Base-by-base conservation (phyloP, 1,140 invertebrate genomes). In the Brachystomella parvula region DNA sequence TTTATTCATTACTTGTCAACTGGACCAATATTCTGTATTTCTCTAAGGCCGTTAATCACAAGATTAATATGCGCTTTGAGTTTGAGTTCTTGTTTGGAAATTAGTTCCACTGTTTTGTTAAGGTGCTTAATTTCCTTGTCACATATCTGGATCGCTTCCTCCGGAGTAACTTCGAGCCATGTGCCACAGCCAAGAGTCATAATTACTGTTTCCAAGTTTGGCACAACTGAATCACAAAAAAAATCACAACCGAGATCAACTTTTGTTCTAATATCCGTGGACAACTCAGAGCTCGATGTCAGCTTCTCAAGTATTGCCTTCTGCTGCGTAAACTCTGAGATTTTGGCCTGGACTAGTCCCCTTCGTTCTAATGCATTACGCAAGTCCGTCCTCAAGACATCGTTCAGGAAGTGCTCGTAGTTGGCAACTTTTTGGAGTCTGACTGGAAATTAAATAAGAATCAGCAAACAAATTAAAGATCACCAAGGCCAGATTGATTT, bases 241-340 rank as follows among this genome's bases (percentile, higher is more conserved):
- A 73, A 69, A 53, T 71, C 67, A 49, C 64, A 67, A 17, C 69
- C 72, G 32, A 73, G 66, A 21, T 73, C 72, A 12, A 73, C 72
- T 60, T 59, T 44, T 29, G 69, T 63, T 47, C 62, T 39, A 2
- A 68, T 15, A 31, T 47, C 58, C 28, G 2, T 47, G 29, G 17
- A 35, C 47, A 3, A 47, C 31, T 29, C 39, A 60, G 30, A 3
- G 33, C 26, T 60, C 33, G 9, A 47, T 3, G 26, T 24, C 19
- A 61, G 21, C 24, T 61, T 65, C 47, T 70, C 65, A 2, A 71
- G 15, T 49, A 70, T 61, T 33, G 60, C 47, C 49, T 70, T 1
- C 2, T 64, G 56, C 62, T 73, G 53, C 61, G 70, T 66, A 35
- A 68, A 66, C 29, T 64, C 64, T 6, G 66, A 15, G 28, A 60